phyloP scores from a whole-genome alignment of 2,113 vertebrate genomes.

The Channa argus region DNA sequence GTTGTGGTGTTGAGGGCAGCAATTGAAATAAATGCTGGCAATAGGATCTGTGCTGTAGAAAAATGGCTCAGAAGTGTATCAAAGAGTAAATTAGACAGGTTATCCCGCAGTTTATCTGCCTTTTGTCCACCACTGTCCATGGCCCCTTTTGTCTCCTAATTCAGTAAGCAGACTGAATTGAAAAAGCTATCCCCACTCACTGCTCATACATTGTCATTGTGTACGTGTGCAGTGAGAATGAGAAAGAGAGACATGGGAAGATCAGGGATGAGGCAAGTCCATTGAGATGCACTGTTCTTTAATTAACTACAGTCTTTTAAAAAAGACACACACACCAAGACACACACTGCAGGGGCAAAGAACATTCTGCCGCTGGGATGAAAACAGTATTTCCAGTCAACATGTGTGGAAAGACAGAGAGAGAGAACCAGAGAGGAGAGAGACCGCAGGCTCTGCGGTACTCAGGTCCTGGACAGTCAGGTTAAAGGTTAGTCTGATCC shows the following conservation, averaged over 20 bases:
- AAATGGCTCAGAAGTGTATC: slow-evolving; percentile 15
- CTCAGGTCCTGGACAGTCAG: slow-evolving; percentile 45
- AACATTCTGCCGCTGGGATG: slow-evolving; percentile 63
- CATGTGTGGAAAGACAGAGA: slow-evolving; percentile 2
- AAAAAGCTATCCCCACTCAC: slow-evolving; percentile 54
- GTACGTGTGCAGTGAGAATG: slow-evolving; percentile 41
- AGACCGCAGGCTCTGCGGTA: slow-evolving; percentile 44
- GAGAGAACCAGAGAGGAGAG: slow-evolving; percentile 2
- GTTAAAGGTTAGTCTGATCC: slow-evolving; percentile 71
- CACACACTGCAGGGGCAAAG: slow-evolving; percentile 61
- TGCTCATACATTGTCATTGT: slow-evolving; percentile 38
- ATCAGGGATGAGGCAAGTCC: slow-evolving; percentile 75
- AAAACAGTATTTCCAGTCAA: slow-evolving; percentile 35
- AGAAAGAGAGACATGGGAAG: slow-evolving; percentile 46
- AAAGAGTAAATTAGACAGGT: slow-evolving; percentile 60
- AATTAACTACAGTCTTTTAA: slow-evolving; percentile 77
- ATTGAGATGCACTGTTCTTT: slow-evolving; percentile 74
- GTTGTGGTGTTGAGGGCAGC: slow-evolving; percentile 34
- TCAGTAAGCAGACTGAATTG: slow-evolving; percentile 52
- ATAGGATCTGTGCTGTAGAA: slow-evolving; percentile 16
- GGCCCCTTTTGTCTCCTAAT: slow-evolving; percentile 50
- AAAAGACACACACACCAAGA: slow-evolving; percentile 49
- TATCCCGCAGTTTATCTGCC: slow-evolving; percentile 45
- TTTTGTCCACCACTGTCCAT: slow-evolving; percentile 46
- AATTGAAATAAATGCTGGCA: slow-evolving; percentile 56